Conservation (phyloP, 2,113 vertebrate genomes). For the Abramis brama region DNA sequence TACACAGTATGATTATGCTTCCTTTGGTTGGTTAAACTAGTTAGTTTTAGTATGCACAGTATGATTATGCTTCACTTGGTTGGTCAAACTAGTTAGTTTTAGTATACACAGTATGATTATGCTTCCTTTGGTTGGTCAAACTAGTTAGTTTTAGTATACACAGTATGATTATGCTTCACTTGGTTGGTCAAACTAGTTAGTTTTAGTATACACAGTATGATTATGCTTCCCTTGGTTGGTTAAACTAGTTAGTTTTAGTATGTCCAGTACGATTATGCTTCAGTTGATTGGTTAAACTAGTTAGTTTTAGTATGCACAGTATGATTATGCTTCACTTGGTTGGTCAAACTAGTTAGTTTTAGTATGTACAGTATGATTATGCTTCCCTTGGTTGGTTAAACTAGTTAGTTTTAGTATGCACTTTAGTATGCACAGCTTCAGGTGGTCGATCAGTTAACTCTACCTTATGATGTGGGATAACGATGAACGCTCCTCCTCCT, state of each 20-base stretch:
- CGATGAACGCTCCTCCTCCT: constrained; percentile 80
- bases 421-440: background rate
- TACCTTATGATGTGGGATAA: constrained; percentile 84
- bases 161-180: background rate
- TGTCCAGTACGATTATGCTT: background rate
- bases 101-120: background rate
- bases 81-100: background rate
- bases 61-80: too few species aligned
- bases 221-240: background rate
- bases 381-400: background rate
- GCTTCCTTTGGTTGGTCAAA: background rate
- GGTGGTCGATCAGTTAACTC: background rate
- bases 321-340: background rate
- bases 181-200: background rate
- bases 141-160: background rate
- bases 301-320: background rate
- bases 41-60: too few species aligned
- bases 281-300: background rate
- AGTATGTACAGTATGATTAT: background rate
- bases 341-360: background rate
- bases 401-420: background rate
- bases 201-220: background rate
- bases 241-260: background rate
- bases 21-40: background rate
- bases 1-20: background rate